phyloP scores from a whole-genome alignment of 2,888 invertebrate genomes.

The Heteromyza rotundicornis region DNA sequence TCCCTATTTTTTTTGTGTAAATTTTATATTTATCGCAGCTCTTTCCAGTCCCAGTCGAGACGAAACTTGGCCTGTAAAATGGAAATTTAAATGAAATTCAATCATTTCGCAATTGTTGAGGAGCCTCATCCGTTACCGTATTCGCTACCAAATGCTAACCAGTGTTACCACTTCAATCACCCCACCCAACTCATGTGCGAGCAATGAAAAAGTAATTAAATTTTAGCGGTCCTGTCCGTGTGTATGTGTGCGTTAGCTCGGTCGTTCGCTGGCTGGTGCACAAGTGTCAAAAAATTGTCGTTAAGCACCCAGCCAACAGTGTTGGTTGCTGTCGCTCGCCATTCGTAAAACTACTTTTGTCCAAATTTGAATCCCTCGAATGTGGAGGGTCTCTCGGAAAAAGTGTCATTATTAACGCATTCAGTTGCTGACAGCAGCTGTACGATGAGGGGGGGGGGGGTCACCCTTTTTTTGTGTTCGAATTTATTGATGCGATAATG shows the following conservation, averaged over 20 bases:
- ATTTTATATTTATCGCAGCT: neutral
- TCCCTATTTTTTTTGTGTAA: neutral
- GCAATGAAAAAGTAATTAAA: conserved; percentile 61
- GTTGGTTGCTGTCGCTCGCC: neutral
- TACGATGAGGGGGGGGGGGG: neutral
- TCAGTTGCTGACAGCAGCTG: conserved; percentile 47
- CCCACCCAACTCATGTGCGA: conserved; percentile 31
- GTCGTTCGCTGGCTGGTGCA: no score
- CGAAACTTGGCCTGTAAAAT: conserved; percentile 38
- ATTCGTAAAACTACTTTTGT: conserved; percentile 5
- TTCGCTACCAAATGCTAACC: neutral
- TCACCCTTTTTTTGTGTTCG: neutral
- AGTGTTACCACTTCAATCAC: neutral
- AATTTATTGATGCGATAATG: neutral
- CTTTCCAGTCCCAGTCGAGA: conserved; percentile 5
- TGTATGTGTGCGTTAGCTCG: conserved; percentile 1
- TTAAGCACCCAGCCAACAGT: neutral
- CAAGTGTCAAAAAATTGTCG: conserved; percentile 4
- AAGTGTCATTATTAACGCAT: conserved; percentile 55
- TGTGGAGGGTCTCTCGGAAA: conserved; percentile 23
- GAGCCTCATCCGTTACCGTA: conserved; percentile 19
- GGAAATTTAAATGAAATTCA: conserved; percentile 55
- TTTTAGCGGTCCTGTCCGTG: conserved; percentile 41
- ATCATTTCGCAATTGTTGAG: conserved; percentile 37
- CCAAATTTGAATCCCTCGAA: neutral